These are phyloP conservation scores for Turritopsis rubra DNA, from an alignment of 30 jellyfish, hydroid and myxozoan species.

Conservation along the genomic window DNA sequence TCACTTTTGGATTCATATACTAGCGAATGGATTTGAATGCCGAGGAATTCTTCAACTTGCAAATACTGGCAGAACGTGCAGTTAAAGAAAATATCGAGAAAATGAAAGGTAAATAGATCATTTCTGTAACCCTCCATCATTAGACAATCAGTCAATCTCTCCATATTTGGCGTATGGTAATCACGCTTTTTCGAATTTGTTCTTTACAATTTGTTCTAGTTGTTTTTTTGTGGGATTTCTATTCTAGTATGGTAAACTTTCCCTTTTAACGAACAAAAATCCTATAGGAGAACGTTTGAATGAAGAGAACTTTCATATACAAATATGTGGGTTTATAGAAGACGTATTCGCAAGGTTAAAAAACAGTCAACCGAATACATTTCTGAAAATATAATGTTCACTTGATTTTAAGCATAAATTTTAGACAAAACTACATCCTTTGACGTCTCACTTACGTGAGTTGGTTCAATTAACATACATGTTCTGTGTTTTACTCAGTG, in stretches of 20 bases:
- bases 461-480: background rate
- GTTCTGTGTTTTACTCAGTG: background rate
- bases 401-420: background rate
- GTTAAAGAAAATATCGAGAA: slow-evolving; percentile 36
- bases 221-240: too few species aligned
- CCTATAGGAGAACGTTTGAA: too few species aligned
- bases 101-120: slow-evolving; percentile 21
- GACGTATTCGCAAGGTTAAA: too few species aligned
- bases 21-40: slow-evolving; percentile 24
- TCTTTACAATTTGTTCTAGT: background rate
- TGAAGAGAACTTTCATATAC: too few species aligned
- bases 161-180: too few species aligned
- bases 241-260: too few species aligned
- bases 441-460: background rate
- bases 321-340: too few species aligned
- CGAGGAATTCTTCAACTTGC: slow-evolving; percentile 29
- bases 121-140: background rate
- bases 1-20: background rate
- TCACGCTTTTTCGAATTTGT: background rate
- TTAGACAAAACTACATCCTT: background rate
- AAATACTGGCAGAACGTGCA: slow-evolving; percentile 52
- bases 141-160: background rate
- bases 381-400: background rate
- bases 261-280: too few species aligned
- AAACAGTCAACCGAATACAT: too few species aligned